Base-by-base conservation (phyloP, 2,113 vertebrate genomes). In the Melanerpes formicivorus region DNA sequence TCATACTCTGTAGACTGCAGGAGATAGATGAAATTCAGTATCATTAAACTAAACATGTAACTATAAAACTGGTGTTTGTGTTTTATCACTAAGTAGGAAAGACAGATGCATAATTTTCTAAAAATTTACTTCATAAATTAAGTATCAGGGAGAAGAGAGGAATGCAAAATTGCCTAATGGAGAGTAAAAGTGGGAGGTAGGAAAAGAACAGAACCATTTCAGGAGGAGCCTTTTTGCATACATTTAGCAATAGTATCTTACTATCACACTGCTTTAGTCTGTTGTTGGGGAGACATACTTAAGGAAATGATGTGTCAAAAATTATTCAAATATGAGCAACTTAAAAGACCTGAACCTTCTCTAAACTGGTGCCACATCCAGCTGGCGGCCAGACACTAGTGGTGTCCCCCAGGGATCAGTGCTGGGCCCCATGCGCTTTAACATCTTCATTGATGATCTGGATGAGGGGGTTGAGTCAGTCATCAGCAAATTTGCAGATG, bases 271-370 rank as follows among this genome's bases (percentile, higher is more conserved):
- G 11, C 74, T 69, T 95, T 81, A 83, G 32, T 86, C 18, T 72
- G 73, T 88, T 67, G 71, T 50, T 89, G 75, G 63, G 69, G 64
- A 52, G 78, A 54, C 67, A 44, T 1, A 15, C 81, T 32, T 27
- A 87, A 79, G 74, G 76, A 88, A 91, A 94, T 78, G 74, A 50
- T 44, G 84, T 70, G 50, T 92, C 17, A 87, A 29, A 58, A 88
- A 52, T 71, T 86, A 19, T 82, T 80, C 9, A 70, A 26, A 91
- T 87, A 46, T 4, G 14, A 92, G 34, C 59, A 93, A n/a, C 40
- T 91, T 96, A 59, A 90, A 79, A 86, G 87, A 71, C 27, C 34
- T 18, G 74, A 76, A 88, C 69, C 42, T 4, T 83, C 52, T 90
- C 37, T 72, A 34, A 34, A 34, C 6, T 34, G 34, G 34, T 34